phyloP scores from a whole-genome alignment of 2,888 invertebrate species.

The Tillus elongatus region DNA sequence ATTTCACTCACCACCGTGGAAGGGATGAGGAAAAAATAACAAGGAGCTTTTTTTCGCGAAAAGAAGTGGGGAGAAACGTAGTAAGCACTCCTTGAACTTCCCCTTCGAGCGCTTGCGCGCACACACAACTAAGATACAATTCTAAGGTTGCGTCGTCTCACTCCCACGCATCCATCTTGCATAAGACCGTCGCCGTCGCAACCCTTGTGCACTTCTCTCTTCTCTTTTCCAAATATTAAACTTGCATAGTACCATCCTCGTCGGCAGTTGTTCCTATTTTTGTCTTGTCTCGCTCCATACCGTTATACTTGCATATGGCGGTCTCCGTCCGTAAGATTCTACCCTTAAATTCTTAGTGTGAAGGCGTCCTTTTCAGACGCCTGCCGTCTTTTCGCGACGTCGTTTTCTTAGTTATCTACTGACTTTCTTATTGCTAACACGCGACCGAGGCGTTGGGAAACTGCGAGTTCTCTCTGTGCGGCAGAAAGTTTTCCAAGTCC shows the following conservation, averaged over 20 bases:
- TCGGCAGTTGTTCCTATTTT: slow-evolving; percentile 36
- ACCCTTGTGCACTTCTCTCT: slow-evolving; percentile 33
- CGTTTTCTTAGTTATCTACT: slow-evolving; percentile 44
- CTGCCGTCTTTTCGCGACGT: slow-evolving; percentile 42
- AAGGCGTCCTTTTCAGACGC: slow-evolving; percentile 43
- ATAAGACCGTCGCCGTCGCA: slow-evolving; percentile 32
- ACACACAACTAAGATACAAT: slow-evolving; percentile 40
- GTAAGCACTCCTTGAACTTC: slow-evolving; percentile 38
- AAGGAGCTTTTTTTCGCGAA: slow-evolving; percentile 36
- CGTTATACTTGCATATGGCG: slow-evolving; percentile 34
- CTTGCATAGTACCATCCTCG: slow-evolving; percentile 35
- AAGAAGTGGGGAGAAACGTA: slow-evolving; percentile 33
- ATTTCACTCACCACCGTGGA: slow-evolving; percentile 20
- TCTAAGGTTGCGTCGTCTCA: slow-evolving; percentile 39
- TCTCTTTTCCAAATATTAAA: slow-evolving; percentile 33
- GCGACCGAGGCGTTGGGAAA: slow-evolving; percentile 15
- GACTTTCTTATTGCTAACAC: slow-evolving; percentile 43
- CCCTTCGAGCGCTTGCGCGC: slow-evolving; percentile 27
- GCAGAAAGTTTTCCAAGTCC: too few relatives aligned
- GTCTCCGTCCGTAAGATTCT: slow-evolving; percentile 29
- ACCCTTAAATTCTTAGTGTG: slow-evolving; percentile 41
- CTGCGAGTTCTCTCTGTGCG: too few relatives aligned
- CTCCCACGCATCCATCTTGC: slow-evolving; percentile 34
- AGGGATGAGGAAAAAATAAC: slow-evolving; percentile 37
- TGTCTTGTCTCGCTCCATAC: slow-evolving; percentile 29